Evolutionary conservation across 2,113 vertebrate species (phyloP), one percentile per base, ranked within the genome.

Genomic region (Cheirogaleus medius): DNA sequence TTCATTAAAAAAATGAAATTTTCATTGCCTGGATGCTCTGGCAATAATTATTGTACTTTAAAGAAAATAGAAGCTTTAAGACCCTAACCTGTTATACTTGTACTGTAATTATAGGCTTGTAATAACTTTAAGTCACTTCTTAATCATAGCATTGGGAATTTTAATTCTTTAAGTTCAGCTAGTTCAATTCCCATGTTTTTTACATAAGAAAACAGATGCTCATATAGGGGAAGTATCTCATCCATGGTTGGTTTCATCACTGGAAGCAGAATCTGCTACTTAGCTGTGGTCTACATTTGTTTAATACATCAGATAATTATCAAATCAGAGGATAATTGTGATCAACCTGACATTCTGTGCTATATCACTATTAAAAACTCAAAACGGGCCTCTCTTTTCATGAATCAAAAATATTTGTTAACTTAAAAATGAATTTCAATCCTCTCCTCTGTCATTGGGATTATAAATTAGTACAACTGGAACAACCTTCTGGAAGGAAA

Each of bases 101-200:
- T 94, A 71, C n/a, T 76, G 5, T 94, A 97, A 94, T 97, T 97
- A 95, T 29, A 96, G 71, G 23, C 47, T 93, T 74, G 34, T 97
- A 93, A 94, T 96, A 91, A 94, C 47, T 39, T 94, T 56, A 89
- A 97, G 91, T 93, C 89, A 81, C 66, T 91, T 97, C 54, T 97
- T 94, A 97, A 95, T 94, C 89, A 95, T 25, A 94, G 58, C 29
- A 69, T 86, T 82, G 60, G 54, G 47, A 85, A 64, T 93, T 95
- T 95, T 92, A 91, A 95, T 66, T 92, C 44, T 64, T 91, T 88
- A 92, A 97, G 68, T 23, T 74, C 83, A 86, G 15, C 25, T 92
- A 85, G 44, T 96, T 54, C 37, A 90, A 56, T 94, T 74, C 60
- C 64, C 34, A 73, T 1, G 11, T 94, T 96, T 94, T 95, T 80